Percentiles rank a stretch among this genome's conserved stretches.
phyloP scores from a whole-genome alignment of 2,113 vertebrate genomes.

The Crotophaga sulcirostris region DNA sequence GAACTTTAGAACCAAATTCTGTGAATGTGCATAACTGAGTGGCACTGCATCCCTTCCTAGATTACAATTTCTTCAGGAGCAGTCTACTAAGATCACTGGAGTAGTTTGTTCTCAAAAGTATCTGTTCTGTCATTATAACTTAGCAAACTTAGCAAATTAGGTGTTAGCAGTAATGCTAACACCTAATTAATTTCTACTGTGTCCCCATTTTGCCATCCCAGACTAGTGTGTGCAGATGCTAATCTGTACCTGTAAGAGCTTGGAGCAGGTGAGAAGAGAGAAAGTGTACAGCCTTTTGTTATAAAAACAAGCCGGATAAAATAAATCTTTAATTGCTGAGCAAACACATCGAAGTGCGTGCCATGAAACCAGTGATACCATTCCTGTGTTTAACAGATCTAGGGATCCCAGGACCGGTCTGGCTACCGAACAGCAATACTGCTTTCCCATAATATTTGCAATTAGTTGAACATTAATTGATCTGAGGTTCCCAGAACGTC shows the following conservation, averaged over 20 bases:
- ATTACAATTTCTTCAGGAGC: background rate
- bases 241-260: background rate
- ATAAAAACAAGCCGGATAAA: background rate
- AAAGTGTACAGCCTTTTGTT: background rate
- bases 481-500: background rate
- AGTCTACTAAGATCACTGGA: background rate
- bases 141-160: no score
- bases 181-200: background rate
- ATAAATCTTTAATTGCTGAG: background rate
- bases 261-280: background rate
- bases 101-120: background rate
- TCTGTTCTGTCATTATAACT: background rate
- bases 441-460: conserved; percentile 6
- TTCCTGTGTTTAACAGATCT: background rate
- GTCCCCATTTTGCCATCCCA: background rate
- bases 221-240: background rate
- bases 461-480: conserved; percentile 18
- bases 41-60: background rate
- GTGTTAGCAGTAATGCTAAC: background rate
- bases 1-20: background rate
- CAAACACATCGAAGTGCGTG: background rate
- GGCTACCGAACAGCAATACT: background rate
- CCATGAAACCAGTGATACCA: background rate
- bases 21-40: background rate
- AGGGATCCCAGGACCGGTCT: background rate